Evolutionary conservation across 2,797 vertebrate species (phyloP).

Genomic region (Acrocephalus scirpaceus): DNA sequence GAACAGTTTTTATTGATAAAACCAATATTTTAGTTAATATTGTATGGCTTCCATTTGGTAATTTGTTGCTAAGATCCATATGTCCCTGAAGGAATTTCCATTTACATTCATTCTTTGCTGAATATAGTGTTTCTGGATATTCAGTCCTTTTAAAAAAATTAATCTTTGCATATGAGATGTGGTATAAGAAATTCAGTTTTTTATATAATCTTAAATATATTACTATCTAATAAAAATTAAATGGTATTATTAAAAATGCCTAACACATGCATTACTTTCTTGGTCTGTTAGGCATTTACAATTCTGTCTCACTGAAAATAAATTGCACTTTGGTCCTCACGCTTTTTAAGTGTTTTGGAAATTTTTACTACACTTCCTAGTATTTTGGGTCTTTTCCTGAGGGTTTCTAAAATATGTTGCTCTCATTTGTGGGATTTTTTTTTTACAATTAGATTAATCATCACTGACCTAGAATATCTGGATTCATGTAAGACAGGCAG

Average conservation of each 20-base stretch:
- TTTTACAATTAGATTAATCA: not conserved
- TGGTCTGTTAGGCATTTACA: not conserved
- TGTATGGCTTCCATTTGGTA: not conserved
- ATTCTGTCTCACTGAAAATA: not conserved
- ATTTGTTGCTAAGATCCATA: not conserved
- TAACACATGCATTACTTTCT: not conserved
- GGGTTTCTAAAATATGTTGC: not conserved
- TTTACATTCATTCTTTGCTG: not conserved
- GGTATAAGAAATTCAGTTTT: not conserved
- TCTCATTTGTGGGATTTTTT: not conserved
- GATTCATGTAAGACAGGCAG: not conserved
- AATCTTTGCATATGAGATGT: not conserved
- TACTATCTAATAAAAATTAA: slow-evolving; percentile 24
- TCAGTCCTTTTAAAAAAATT: not conserved
- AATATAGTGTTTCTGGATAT: not conserved
- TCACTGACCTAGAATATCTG: not conserved
- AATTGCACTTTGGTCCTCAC: not conserved
- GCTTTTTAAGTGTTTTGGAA: not conserved
- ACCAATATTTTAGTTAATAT: not conserved
- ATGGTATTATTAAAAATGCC: not conserved
- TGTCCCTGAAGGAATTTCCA: not conserved
- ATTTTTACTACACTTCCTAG: not conserved
- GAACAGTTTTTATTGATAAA: not conserved
- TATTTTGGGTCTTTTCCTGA: not conserved
- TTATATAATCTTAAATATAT: not conserved